Conservation (phyloP, 2,113 vertebrate genomes). For the Mustela nigripes region DNA sequence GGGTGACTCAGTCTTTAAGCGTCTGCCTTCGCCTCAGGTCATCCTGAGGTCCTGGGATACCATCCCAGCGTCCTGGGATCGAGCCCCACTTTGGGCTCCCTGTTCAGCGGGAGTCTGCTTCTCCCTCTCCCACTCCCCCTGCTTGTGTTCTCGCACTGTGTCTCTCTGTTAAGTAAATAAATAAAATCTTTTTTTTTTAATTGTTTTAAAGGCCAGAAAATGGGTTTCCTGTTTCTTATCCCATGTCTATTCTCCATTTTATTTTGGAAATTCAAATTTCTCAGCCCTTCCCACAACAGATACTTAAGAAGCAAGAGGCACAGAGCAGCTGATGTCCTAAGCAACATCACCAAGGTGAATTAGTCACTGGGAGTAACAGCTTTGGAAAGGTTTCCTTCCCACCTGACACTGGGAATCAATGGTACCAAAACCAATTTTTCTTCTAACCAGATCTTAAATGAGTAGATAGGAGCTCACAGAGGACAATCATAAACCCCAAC, state of each 20-base stretch:
- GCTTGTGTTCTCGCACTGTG: too few relatives aligned
- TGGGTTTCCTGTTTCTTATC: constrained; percentile 34
- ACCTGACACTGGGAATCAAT: constrained; percentile 9
- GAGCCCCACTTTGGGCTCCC: too few relatives aligned
- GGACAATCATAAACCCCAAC: neutral
- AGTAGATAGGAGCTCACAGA: constrained; percentile 4
- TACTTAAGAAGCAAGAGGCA: neutral
- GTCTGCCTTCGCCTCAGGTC: too few relatives aligned
- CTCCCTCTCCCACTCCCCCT: too few relatives aligned
- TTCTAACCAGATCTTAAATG: neutral
- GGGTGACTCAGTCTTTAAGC: too few relatives aligned
- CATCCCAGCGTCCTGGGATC: too few relatives aligned
- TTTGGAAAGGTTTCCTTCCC: neutral
- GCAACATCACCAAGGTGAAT: neutral
- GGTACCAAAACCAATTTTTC: neutral
- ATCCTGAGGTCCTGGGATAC: too few relatives aligned
- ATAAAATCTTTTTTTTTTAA: too few relatives aligned
- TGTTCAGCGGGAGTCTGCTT: too few relatives aligned
- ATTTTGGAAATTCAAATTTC: constrained; percentile 14
- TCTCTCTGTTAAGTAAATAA: too few relatives aligned
- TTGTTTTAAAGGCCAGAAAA: neutral
- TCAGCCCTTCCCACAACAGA: neutral
- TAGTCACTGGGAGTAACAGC: neutral
- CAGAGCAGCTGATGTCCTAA: neutral
- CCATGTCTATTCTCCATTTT: neutral